A percentile compares a stretch with the other conserved stretches of the same genome.
Evolutionary conservation across 2,113 vertebrate species (phyloP).

Genomic region (Sylvietta virens): DNA sequence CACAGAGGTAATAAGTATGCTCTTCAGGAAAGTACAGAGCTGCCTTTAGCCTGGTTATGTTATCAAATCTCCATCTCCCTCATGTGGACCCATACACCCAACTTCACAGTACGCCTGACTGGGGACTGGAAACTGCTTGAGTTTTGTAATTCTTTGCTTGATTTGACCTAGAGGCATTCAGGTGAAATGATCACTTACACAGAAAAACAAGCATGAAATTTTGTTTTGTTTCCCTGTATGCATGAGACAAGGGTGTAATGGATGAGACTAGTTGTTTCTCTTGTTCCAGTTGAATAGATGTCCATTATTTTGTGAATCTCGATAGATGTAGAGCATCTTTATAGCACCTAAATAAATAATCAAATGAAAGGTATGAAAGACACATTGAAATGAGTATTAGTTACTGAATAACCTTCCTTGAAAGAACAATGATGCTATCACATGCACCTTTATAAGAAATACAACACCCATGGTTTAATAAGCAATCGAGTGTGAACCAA

Average conservation of each 20-base stretch:
- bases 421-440: background rate
- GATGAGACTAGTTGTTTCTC: background rate
- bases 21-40: background rate
- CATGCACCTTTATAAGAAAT: background rate
- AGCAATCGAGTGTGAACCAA: conserved; percentile 38
- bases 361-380: background rate
- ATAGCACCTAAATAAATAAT: background rate
- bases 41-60: background rate
- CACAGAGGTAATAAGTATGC: background rate
- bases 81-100: background rate
- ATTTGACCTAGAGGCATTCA: background rate
- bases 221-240: background rate
- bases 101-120: background rate
- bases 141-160: background rate
- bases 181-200: background rate
- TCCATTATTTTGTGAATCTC: background rate
- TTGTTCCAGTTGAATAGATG: background rate
- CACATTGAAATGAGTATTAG: background rate
- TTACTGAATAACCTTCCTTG: background rate
- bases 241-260: background rate
- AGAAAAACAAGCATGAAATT: background rate
- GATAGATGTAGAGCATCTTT: background rate
- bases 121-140: background rate
- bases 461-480: background rate
- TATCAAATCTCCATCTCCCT: background rate